Conservation (phyloP, 2,113 vertebrate species). For the Thamnaconus septentrionalis region DNA sequence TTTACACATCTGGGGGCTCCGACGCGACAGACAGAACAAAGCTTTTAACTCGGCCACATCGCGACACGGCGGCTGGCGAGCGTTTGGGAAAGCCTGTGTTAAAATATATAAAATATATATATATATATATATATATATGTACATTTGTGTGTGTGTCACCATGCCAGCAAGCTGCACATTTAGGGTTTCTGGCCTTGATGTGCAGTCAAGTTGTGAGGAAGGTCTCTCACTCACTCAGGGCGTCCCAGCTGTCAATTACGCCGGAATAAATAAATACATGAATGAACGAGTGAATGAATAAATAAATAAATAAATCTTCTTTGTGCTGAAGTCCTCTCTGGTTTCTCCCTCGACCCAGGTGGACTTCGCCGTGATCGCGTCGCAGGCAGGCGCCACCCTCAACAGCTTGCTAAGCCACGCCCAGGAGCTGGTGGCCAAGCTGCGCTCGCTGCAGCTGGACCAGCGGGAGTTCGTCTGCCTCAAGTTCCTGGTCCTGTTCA, state of each 20-base stretch:
- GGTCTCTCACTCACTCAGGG: no score
- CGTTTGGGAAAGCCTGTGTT: neutral
- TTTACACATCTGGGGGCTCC: conserved; percentile 6
- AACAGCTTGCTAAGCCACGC: conserved; percentile 94
- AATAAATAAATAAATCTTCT: neutral
- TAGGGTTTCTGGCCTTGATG: no score
- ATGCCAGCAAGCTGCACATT: no score
- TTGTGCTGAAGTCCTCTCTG: conserved; percentile 1
- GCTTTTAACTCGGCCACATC: conserved; percentile 1
- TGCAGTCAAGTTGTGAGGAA: no score
- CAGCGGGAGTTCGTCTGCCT: conserved; percentile 98
- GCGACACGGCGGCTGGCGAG: conserved; percentile 1
- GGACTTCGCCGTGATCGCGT: conserved; percentile 89
- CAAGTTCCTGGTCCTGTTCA: conserved; percentile 98
- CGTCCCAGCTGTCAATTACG: no score
- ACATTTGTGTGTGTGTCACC: no score
- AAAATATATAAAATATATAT: neutral
- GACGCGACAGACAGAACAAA: conserved; percentile 25
- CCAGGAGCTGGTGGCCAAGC: conserved; percentile 93
- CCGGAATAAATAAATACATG: no score
- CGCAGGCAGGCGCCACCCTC: conserved; percentile 92
- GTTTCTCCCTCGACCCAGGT: conserved; percentile 77
- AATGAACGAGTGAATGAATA: neutral
- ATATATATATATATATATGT: neutral
- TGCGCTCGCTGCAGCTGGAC: conserved; percentile 93